These are phyloP conservation scores for Acrobasis consociella DNA, from an alignment of 2,888 invertebrate species.

Conservation along the genomic window DNA sequence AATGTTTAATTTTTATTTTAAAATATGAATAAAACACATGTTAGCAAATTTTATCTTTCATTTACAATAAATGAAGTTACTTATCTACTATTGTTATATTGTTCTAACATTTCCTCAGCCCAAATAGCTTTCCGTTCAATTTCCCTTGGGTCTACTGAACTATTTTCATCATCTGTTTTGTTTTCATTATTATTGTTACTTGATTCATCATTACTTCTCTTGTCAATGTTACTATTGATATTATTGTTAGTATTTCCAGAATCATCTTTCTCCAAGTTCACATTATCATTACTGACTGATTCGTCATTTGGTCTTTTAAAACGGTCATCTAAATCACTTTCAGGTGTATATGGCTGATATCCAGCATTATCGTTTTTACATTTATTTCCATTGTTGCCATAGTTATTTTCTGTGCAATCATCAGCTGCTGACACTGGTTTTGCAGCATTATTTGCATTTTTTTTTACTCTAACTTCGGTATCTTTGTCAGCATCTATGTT, in stretches of 20 bases:
- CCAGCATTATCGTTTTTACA: background rate
- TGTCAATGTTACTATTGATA: too few species aligned
- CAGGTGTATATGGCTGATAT: too few species aligned
- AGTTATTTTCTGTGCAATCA: background rate
- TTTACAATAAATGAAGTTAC: background rate
- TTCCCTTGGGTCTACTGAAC: constrained; percentile 43
- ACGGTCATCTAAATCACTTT: too few species aligned
- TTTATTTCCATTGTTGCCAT: background rate
- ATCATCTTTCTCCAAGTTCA: too few species aligned
- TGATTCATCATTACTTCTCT: too few species aligned
- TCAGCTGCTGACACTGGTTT: background rate
- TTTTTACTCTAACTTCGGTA: background rate
- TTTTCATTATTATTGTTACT: too few species aligned
- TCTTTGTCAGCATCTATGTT: constrained; percentile 23
- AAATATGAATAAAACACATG: too few species aligned
- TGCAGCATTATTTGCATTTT: background rate
- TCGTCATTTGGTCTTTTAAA: too few species aligned
- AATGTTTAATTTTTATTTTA: too few species aligned
- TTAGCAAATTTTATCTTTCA: background rate
- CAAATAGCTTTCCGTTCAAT: constrained; percentile 45
- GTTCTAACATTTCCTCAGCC: constrained; percentile 50
- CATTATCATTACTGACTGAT: too few species aligned
- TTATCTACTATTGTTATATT: constrained; percentile 42
- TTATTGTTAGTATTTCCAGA: too few species aligned
- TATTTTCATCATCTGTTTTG: constrained; percentile 13